phyloP scores from a whole-genome alignment of 1,140 invertebrate genomes.

The Harlomillsia oculata region DNA sequence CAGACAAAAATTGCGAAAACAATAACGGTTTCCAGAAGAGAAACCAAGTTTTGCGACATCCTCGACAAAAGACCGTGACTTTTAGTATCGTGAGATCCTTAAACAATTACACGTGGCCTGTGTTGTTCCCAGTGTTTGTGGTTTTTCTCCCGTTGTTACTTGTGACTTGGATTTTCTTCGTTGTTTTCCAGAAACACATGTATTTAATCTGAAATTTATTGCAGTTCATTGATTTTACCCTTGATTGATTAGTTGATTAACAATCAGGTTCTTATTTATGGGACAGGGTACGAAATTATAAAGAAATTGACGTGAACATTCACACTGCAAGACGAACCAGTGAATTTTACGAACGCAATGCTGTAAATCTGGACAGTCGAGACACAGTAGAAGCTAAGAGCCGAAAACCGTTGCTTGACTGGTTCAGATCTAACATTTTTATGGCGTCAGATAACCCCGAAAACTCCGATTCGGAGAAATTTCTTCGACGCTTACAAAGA shows the following conservation, averaged over 20 bases:
- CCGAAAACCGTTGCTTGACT: too few species aligned
- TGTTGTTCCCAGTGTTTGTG: not conserved
- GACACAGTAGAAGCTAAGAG: too few species aligned
- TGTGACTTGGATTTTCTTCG: not conserved
- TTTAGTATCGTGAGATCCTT: not conserved
- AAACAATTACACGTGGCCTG: not conserved
- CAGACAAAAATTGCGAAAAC: constrained; percentile 40
- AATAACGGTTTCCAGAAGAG: not conserved
- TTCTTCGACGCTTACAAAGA: not conserved
- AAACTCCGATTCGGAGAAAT: not conserved
- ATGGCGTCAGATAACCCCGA: not conserved
- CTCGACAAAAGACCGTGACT: not conserved
- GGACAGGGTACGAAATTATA: too few species aligned
- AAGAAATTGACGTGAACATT: not conserved
- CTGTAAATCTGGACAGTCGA: too few species aligned
- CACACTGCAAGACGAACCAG: not conserved
- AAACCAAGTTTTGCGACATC: not conserved
- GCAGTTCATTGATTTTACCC: too few species aligned
- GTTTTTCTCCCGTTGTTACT: not conserved
- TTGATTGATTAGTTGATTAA: too few species aligned
- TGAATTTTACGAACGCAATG: not conserved
- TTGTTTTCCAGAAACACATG: not conserved
- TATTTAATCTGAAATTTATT: not conserved
- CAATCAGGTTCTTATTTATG: too few species aligned
- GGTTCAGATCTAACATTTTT: too few species aligned